Evolutionary conservation across 1,140 invertebrate species (phyloP), one percentile per base, ranked within the genome.

Genomic region (Dolichoris vasculosae): DNA sequence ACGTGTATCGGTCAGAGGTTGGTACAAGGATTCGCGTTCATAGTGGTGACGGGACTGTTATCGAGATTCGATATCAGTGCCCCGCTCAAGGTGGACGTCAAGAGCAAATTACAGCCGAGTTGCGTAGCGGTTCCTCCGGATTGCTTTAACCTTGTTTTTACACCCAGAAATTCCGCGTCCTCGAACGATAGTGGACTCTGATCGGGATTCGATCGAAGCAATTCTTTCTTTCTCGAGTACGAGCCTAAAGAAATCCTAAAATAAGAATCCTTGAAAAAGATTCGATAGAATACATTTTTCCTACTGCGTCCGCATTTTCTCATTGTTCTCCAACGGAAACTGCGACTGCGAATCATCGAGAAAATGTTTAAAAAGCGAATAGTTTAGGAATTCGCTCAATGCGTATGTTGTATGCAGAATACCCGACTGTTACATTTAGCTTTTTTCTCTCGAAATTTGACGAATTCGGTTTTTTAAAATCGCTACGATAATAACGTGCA

Each of bases 1-100:
- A 97, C 97, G 0, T 98, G 98, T 90, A 96, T 98, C 64, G 97
- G 97, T 0, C 97, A 97, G 91, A 96, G 95, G 73, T 93, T 98
- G 32, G 96, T 97, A 0, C 95, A 96, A 51, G 95, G 96, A 35
- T 96, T 97, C 91, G 94, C 95, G 48, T 96, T 97, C 89, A 94
- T 96, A 0, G 94, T 96, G 83, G 92, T 97, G 32, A 95, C 96
- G 0, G 96, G 95, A 20, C 92, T 98, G 17, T 89, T 97, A n/a
- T 95, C 96, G 85, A 92, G 95, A 76, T 97, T 95, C 89, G 94
- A 97, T 77, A 93, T 97, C 0, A 92, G 90, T 7, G 92, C 95
- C 23, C 93, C 93, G 0, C 83, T 92, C 2, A 94, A 94, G 0
- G 91, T 94, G 51, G 91, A 94, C 64, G 90, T 96, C 17, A 94